Conservation (phyloP, 2,888 invertebrate species). For the Teinopalpus imperialis region DNA sequence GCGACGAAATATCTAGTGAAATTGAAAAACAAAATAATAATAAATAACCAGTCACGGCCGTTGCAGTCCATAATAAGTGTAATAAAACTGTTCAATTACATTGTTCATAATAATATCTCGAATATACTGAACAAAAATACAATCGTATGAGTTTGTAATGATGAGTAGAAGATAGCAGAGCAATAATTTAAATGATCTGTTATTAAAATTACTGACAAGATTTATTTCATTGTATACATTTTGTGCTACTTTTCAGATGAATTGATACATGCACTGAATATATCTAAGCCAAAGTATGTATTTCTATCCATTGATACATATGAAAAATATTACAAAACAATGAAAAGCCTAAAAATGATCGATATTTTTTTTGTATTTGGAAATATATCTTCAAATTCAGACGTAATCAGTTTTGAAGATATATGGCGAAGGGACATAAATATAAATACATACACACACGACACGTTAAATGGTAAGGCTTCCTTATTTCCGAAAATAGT, state of each 20-base stretch:
- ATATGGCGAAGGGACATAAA: conserved; percentile 31
- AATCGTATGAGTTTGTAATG: no score
- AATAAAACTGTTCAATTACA: neutral
- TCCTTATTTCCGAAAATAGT: no score
- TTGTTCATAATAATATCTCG: no score
- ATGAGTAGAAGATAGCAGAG: no score
- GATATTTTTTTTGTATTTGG: conserved; percentile 46
- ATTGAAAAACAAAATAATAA: neutral
- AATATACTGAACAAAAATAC: no score
- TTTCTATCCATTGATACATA: conserved; percentile 51
- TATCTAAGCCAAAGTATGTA: conserved; percentile 56
- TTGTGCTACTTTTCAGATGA: conserved; percentile 58
- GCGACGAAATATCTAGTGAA: neutral
- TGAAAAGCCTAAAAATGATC: conserved; percentile 38
- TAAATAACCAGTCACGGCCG: neutral
- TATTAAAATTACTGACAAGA: no score
- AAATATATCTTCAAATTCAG: conserved; percentile 28
- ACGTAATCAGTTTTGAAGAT: conserved; percentile 40
- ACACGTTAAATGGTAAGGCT: conserved; percentile 11
- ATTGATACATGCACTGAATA: conserved; percentile 48
- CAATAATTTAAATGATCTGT: no score
- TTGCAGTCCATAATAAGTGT: neutral
- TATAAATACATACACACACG: neutral
- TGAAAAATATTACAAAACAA: conserved; percentile 39
- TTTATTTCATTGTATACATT: no score